phyloP scores from a whole-genome alignment of 2,888 invertebrate species.

The Oxytorus armatus region DNA sequence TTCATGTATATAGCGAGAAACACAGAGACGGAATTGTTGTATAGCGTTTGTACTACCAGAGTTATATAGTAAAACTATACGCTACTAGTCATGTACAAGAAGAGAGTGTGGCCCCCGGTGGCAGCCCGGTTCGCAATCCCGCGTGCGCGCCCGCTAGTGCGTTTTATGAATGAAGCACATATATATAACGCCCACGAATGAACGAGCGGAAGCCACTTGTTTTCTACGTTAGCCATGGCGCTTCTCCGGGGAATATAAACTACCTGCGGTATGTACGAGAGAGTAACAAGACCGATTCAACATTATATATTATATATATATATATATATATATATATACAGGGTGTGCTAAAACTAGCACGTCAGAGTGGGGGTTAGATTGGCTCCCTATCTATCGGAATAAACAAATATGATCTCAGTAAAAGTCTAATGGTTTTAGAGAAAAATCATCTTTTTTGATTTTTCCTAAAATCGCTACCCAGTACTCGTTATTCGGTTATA shows the following conservation, averaged over 20 bases:
- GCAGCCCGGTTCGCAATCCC: constrained; percentile 64
- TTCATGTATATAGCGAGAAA: neutral
- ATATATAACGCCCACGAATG: constrained; percentile 27
- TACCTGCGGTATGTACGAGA: constrained; percentile 51
- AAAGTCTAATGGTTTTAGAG: no score
- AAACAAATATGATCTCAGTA: no score
- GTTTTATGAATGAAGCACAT: constrained; percentile 74
- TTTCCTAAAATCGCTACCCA: no score
- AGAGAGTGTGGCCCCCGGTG: constrained; percentile 40
- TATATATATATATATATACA: neutral
- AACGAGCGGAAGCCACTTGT: constrained; percentile 72
- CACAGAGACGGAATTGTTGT: constrained; percentile 14
- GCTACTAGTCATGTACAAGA: constrained; percentile 14
- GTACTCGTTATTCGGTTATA: no score
- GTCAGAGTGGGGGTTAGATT: no score
- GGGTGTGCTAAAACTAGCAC: no score
- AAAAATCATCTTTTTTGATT: no score
- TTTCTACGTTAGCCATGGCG: constrained; percentile 71
- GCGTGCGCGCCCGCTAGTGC: constrained; percentile 71
- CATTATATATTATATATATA: constrained; percentile 21
- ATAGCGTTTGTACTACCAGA: constrained; percentile 6
- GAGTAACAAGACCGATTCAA: neutral
- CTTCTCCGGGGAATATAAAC: constrained; percentile 71
- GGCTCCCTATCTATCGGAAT: no score
- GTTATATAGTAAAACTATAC: constrained; percentile 15